Base-by-base conservation (phyloP, 2,113 vertebrate species). In the Equus przewalskii region DNA sequence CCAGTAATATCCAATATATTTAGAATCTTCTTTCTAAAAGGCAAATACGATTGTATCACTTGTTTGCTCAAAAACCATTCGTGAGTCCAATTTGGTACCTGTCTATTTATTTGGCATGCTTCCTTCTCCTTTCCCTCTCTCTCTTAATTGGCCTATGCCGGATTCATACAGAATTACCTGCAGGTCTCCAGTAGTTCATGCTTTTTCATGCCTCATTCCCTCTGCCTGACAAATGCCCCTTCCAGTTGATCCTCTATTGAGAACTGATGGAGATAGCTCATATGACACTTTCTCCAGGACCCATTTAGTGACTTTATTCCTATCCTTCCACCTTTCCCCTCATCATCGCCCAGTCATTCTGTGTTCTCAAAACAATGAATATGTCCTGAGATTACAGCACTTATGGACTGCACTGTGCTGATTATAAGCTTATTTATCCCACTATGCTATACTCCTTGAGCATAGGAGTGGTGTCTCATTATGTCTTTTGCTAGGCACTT, bases 1-100 rank as follows among this genome's bases (percentile, higher is more conserved):
- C 33, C 36, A 18, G n/a, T 26, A 16, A 83, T 95, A 75, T 86
- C 36, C 24, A 84, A 82, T 36, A 76, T 46, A 81, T 67, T 92
- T 88, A 88, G 70, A 85, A 10, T 67, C 10, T 95, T 89, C 58
- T 69, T 76, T 90, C 60, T 60, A 90, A 94, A 62, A 85, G 15
- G 11, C 18, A 76, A 51, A 67, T 62, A 14, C 60, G 41, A 60
- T 19, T 18, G 5, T 72, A n/a, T 65, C 15, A 62, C 62, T 94
- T 87, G 15, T 88, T 97, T 94, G 28, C 91, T 60, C 86, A 78
- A 36, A 73, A 41, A n/a, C 14, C 28, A 82, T 41, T 75, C 16
- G 2, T 58, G 65, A 28, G 44, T 85, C 15, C 26, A 44, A 2
- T 36, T 70, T 80, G 41, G 15, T 24, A 24, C 3, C 70, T 41